A percentile compares a stretch with the other conserved stretches of the same genome.
Conservation (phyloP, 2,113 vertebrate species). For the Pogona vitticeps region DNA sequence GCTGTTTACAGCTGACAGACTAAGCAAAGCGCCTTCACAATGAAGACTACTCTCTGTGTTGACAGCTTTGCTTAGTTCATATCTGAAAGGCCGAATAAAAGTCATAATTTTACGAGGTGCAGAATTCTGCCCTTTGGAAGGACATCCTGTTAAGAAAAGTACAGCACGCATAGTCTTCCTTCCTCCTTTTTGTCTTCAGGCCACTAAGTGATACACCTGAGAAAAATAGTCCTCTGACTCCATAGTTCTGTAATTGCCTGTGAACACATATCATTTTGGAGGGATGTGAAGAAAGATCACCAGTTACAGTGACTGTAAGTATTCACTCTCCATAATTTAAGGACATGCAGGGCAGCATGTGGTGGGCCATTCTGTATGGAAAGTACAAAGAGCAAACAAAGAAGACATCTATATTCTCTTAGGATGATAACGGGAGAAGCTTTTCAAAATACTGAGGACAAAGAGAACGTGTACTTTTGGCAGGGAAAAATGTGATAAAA, state of each 20-base stretch:
- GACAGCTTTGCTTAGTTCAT: constrained; percentile 66
- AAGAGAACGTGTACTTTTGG: constrained; percentile 11
- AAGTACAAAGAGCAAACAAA: constrained; percentile 60
- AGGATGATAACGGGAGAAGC: constrained; percentile 42
- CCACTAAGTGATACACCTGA: constrained; percentile 59
- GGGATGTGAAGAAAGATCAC: constrained; percentile 52
- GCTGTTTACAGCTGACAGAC: constrained; percentile 74
- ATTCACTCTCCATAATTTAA: constrained; percentile 55
- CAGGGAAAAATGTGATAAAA: constrained; percentile 22
- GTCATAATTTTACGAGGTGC: constrained; percentile 67
- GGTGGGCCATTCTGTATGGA: constrained; percentile 42
- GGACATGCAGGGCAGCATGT: constrained; percentile 47
- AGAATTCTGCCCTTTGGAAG: constrained; percentile 61
- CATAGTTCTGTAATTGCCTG: constrained; percentile 57
- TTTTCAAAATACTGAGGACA: constrained; percentile 53
- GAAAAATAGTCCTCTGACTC: constrained; percentile 48
- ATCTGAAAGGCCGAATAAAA: constrained; percentile 76
- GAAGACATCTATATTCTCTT: constrained; percentile 47
- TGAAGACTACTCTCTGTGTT: constrained; percentile 61
- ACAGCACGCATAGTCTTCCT: constrained; percentile 41
- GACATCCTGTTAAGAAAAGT: constrained; percentile 61
- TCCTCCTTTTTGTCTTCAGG: constrained; percentile 42
- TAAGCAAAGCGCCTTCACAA: constrained; percentile 69
- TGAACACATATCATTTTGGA: constrained; percentile 66
- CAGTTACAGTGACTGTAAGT: constrained; percentile 43